These are phyloP conservation scores for Nothura maculosa DNA, from an alignment of 2,797 vertebrate genomes.

Conservation along the genomic window DNA sequence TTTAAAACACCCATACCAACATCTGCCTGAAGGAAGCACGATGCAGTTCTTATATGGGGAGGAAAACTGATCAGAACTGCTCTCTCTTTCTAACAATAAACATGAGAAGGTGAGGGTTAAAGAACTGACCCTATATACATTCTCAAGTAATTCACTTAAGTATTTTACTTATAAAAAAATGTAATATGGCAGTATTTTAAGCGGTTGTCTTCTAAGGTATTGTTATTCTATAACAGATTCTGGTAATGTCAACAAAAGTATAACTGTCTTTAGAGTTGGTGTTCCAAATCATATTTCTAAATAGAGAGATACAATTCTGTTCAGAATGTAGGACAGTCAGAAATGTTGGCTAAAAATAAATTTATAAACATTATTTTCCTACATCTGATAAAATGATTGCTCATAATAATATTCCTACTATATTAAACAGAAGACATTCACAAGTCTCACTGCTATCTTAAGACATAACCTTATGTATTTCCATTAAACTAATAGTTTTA, in stretches of 20 bases:
- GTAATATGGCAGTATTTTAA: neutral
- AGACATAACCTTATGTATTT: slow-evolving; percentile 11
- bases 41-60: neutral
- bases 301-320: neutral
- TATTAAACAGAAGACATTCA: neutral
- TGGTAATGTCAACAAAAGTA: neutral
- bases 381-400: neutral
- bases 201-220: neutral
- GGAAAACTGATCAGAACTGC: neutral
- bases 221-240: neutral
- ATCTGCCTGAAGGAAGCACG: neutral
- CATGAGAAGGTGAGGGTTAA: neutral
- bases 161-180: neutral
- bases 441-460: neutral
- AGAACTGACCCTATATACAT: neutral
- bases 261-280: neutral
- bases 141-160: neutral
- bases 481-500: slow-evolving; percentile 25
- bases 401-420: neutral
- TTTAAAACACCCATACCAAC: neutral
- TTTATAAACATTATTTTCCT: neutral
- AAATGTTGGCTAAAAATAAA: neutral
- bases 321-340: neutral
- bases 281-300: neutral
- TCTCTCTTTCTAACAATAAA: neutral